Conservation (phyloP, 2,113 vertebrate species). For the Oreocharis arfaki region DNA sequence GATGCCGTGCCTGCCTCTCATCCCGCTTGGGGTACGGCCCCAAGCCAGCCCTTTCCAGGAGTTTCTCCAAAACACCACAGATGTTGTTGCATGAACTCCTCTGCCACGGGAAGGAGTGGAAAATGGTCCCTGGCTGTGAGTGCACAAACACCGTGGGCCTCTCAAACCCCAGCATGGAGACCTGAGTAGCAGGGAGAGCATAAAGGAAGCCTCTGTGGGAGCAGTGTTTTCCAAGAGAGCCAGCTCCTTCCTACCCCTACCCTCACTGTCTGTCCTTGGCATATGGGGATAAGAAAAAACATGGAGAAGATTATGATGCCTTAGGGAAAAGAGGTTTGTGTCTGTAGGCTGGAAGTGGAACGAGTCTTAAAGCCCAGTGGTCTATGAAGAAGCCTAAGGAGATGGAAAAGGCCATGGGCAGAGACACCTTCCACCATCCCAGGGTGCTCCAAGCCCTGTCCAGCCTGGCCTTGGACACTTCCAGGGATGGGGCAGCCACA, state of each 20-base stretch:
- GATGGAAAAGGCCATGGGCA: not conserved
- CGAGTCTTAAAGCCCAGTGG: not conserved
- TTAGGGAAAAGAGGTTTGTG: not conserved
- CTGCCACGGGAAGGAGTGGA: not conserved
- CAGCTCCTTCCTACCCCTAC: not conserved
- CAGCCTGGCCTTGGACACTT: accelerated
- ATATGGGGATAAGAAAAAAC: not conserved
- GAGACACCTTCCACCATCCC: accelerated
- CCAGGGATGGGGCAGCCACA: not conserved
- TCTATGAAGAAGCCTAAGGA: not conserved
- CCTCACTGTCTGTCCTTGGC: not conserved
- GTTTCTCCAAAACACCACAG: not conserved
- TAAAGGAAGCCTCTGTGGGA: not conserved
- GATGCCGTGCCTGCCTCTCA: not conserved
- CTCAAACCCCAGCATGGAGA: not conserved
- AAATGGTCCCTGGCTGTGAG: not conserved
- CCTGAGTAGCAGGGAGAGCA: accelerated
- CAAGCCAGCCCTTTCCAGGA: not conserved
- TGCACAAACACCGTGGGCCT: accelerated
- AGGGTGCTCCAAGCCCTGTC: accelerated
- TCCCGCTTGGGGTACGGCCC: accelerated
- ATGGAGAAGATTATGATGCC: accelerated
- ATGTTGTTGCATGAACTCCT: not conserved
- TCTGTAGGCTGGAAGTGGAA: not conserved
- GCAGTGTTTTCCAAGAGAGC: not conserved